phyloP scores from a whole-genome alignment of 2,797 vertebrate species.

The Pristis pectinata region DNA sequence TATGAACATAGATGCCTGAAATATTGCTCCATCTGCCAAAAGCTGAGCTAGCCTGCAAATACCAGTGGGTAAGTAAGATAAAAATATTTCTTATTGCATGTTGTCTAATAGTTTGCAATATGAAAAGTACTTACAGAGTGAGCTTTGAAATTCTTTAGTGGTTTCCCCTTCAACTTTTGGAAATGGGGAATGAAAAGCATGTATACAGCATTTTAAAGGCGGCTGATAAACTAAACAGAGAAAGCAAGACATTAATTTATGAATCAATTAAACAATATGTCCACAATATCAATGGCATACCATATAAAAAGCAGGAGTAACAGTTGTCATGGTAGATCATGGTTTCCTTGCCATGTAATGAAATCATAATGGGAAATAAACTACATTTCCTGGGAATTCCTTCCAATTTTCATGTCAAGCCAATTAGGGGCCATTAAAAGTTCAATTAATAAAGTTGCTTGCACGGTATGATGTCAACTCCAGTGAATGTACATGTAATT shows the following conservation, averaged over 20 bases:
- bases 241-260: neutral
- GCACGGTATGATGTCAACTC: too few species aligned
- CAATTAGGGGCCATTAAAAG: too few species aligned
- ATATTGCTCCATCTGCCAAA: neutral
- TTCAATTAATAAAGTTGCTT: too few species aligned
- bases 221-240: conserved; percentile 14
- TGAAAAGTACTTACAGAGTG: neutral
- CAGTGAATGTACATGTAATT: neutral
- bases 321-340: neutral
- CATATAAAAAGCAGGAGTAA: neutral
- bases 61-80: neutral
- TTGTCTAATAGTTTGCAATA: neutral
- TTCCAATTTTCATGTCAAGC: neutral
- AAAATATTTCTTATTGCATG: neutral
- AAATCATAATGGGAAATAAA: neutral
- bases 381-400: neutral
- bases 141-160: neutral
- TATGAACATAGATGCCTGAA: neutral
- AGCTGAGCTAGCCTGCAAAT: neutral
- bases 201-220: neutral
- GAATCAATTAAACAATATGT: neutral
- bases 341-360: neutral
- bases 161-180: neutral
- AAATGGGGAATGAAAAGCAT: conserved; percentile 1
- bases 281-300: neutral